Conservation (phyloP, 2,113 vertebrate genomes). For the Crotophaga sulcirostris region DNA sequence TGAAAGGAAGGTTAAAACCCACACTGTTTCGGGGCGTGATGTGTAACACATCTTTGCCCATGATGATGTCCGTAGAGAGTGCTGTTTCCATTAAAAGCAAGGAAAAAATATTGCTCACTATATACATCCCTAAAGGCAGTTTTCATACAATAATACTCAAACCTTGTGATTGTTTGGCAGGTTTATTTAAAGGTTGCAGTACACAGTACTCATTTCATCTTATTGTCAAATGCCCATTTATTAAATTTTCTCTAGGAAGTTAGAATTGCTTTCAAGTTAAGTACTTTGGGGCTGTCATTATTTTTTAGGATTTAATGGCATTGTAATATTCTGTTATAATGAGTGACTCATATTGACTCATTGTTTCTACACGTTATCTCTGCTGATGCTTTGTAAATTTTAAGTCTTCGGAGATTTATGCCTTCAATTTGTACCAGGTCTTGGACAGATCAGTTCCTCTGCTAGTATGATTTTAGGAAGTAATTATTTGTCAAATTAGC, state of each 20-base stretch:
- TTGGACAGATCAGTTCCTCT: neutral
- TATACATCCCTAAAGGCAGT: neutral
- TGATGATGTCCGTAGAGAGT: neutral
- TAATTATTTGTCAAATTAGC: neutral
- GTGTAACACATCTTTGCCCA: neutral
- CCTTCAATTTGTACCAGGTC: neutral
- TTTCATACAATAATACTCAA: neutral
- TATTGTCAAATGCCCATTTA: neutral
- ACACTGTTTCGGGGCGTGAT: neutral
- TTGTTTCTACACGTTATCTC: neutral
- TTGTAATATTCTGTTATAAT: neutral
- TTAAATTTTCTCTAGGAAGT: neutral
- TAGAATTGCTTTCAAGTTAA: neutral
- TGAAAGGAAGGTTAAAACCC: neutral
- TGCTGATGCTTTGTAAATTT: neutral
- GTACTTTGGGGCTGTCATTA: neutral
- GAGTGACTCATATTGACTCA: neutral
- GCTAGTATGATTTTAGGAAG: neutral
- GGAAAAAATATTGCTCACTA: neutral
- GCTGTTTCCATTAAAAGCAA: neutral
- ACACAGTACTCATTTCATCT: neutral
- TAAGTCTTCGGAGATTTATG: neutral
- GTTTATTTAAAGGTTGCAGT: neutral
- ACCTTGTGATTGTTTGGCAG: neutral
- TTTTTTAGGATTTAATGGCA: neutral